Conservation (phyloP, 2,888 invertebrate species). For the Ectropis crepuscularia region DNA sequence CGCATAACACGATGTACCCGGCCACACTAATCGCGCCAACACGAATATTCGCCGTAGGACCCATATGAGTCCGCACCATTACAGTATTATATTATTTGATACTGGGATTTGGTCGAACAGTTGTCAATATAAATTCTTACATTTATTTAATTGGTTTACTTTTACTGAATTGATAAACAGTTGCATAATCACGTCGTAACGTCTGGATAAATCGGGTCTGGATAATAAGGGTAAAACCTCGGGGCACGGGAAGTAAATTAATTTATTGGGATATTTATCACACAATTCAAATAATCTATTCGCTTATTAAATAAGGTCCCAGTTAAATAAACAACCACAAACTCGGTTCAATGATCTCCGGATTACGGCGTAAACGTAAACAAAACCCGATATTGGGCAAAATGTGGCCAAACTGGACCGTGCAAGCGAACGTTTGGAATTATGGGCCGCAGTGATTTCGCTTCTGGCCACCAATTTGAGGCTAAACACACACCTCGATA, state of each 20-base stretch:
- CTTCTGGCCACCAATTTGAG: conserved; percentile 19
- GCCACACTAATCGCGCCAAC: too few relatives aligned
- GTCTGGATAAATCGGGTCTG: too few relatives aligned
- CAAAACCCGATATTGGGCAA: conserved; percentile 27
- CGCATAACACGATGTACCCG: too few relatives aligned
- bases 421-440: conserved; percentile 29
- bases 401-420: conserved; percentile 25
- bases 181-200: too few relatives aligned
- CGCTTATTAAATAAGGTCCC: conserved; percentile 9
- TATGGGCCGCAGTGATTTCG: conserved; percentile 25
- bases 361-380: conserved; percentile 31
- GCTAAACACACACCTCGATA: conserved; percentile 19
- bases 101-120: too few relatives aligned
- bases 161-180: too few relatives aligned
- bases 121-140: too few relatives aligned
- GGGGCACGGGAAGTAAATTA: not conserved
- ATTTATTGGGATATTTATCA: not conserved
- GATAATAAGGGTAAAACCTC: too few relatives aligned
- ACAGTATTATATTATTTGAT: too few relatives aligned
- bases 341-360: conserved; percentile 18
- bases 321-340: conserved; percentile 27
- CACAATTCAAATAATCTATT: conserved; percentile 1
- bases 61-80: too few relatives aligned
- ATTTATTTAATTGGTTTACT: too few relatives aligned
- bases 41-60: too few relatives aligned